These are phyloP conservation scores for Cordilura impudica DNA, from an alignment of 2,888 invertebrate species.

Conservation along the genomic window DNA sequence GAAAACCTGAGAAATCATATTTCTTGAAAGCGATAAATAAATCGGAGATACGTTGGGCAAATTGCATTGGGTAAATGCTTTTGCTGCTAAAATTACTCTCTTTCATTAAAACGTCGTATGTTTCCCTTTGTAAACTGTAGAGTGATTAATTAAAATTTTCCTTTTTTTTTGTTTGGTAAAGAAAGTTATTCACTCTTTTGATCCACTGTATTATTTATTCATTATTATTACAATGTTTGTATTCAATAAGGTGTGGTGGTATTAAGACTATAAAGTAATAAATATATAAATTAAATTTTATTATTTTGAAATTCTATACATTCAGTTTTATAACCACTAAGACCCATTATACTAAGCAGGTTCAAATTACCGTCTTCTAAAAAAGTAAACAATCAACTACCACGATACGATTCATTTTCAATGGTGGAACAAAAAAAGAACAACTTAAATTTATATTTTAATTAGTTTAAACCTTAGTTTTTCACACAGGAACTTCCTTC, in stretches of 20 bases:
- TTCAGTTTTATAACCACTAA: conserved; percentile 5
- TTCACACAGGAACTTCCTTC: conserved; percentile 3
- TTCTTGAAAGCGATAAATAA: too few relatives aligned
- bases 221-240: too few relatives aligned
- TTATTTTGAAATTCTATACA: conserved; percentile 8
- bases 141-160: too few relatives aligned
- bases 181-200: too few relatives aligned
- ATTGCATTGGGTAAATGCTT: too few relatives aligned
- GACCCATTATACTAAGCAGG: background rate
- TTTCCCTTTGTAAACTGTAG: too few relatives aligned
- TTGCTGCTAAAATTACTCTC: too few relatives aligned
- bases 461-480: conserved; percentile 18
- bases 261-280: background rate
- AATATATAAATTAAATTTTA: conserved; percentile 18
- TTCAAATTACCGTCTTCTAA: background rate
- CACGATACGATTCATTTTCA: conserved; percentile 1
- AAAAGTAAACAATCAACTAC: background rate
- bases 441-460: conserved; percentile 14
- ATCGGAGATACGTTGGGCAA: too few relatives aligned
- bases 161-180: too few relatives aligned
- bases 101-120: too few relatives aligned
- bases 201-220: too few relatives aligned
- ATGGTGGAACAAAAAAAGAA: background rate
- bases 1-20: too few relatives aligned
- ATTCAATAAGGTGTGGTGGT: background rate